Base-by-base conservation (phyloP, 2,888 invertebrate species). In the Polylopha cassiicola region DNA sequence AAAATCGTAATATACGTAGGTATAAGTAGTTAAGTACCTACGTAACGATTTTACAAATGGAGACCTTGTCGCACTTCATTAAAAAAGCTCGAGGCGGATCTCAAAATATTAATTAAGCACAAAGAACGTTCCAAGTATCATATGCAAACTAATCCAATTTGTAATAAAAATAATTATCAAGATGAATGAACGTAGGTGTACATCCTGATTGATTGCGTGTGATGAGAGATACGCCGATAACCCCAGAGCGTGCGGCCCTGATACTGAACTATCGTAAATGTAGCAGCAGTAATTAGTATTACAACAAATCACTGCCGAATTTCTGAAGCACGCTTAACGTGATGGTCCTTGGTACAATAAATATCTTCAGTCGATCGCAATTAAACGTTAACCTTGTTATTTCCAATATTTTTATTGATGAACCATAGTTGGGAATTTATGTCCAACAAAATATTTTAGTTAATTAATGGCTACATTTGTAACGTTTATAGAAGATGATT, bases 251-350 rank as follows among this genome's bases (percentile, higher is more conserved):
- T 16, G 26, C 14, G 45, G 38, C 48, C 54, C n/a, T 55, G 53
- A 38, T 39, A 32, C 46, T 38, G 26, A 49, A 46, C 52, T 48
- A 47, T 44, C 15, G 17, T 53, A 53, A 49, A 51, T 49, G 53
- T 52, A 41, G 22, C 30, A 54, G 39, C 37, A 42, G 46, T 55
- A 57, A 59, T 53, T 49, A 57, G 48, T 47, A 44, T 46, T 49
- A 57, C 53, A 58, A 58, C 50, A 51, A 59, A 57, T 58, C 50
- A 53, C 54, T 61, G 56, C 56, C 58, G 57, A 69, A 75, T 69
- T 62, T 65, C 49, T 65, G 50, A 47, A 53, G 55, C 69, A 73
- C 71, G 69, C 67, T 66, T 53, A 54, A 61, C 71, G 64, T 73
- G 68, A 66, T 57, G 44, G 52, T 61, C 68, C 65, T 67, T 66